Conservation (phyloP, 2,888 invertebrate species). For the Diabrotica balteata region DNA sequence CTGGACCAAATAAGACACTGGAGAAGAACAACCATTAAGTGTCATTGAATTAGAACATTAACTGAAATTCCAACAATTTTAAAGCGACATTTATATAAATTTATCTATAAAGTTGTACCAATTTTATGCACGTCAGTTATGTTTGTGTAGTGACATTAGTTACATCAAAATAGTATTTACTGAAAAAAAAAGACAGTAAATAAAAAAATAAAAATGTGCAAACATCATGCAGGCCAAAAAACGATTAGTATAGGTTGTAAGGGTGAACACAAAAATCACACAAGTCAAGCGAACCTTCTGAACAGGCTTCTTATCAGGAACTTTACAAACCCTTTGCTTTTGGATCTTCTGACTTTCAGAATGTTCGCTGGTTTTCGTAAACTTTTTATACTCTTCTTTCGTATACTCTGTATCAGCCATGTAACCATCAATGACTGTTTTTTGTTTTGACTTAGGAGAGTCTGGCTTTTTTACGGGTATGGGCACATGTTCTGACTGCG, state of each 20-base stretch:
- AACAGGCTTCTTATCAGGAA: constrained; percentile 53
- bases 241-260: constrained; percentile 18
- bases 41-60: no score
- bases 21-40: no score
- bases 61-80: no score
- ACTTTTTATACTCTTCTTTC: constrained; percentile 53
- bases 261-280: constrained; percentile 31
- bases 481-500: constrained; percentile 56
- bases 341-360: constrained; percentile 48
- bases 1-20: no score
- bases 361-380: constrained; percentile 50
- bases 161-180: constrained; percentile 12
- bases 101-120: no score
- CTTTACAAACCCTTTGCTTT: constrained; percentile 49
- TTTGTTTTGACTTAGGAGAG: constrained; percentile 65
- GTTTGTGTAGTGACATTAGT: not conserved
- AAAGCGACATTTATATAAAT: no score
- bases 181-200: constrained; percentile 31
- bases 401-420: constrained; percentile 66
- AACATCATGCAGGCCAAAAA: constrained; percentile 31
- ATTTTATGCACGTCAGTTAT: no score
- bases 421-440: constrained; percentile 67
- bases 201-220: constrained; percentile 17
- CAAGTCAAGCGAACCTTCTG: constrained; percentile 58
- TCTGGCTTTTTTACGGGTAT: constrained; percentile 42